Evolutionary conservation across 2,888 invertebrate species (phyloP).

Genomic region (Drosophila neotestacea): DNA sequence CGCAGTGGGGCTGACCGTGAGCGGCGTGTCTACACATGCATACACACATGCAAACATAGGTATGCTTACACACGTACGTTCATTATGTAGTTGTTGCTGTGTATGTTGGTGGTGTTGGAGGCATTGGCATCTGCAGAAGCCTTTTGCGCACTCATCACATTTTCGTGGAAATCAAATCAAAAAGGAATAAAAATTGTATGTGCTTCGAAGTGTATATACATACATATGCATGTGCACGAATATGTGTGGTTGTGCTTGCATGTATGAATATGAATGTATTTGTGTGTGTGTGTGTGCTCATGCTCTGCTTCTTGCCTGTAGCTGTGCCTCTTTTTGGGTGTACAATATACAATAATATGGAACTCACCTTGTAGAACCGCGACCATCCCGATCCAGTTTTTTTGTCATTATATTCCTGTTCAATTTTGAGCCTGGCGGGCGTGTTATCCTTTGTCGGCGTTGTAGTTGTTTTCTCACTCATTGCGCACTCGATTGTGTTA

Average conservation of each 20-base stretch:
- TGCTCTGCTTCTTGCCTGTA: constrained; percentile 34
- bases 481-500: constrained; percentile 43
- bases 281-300: constrained; percentile 11
- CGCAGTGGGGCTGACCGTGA: constrained; percentile 67
- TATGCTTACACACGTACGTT: constrained; percentile 19
- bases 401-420: constrained; percentile 67
- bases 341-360: constrained; percentile 20
- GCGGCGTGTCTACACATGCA: constrained; percentile 49
- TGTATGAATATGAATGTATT: constrained; percentile 6
- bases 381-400: constrained; percentile 57
- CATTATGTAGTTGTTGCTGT: constrained; percentile 21
- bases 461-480: constrained; percentile 61
- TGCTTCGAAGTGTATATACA: constrained; percentile 14
- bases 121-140: constrained; percentile 74
- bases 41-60: not conserved
- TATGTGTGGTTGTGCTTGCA: constrained; percentile 14
- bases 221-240: constrained; percentile 1
- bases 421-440: constrained; percentile 62
- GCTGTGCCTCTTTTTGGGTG: constrained; percentile 37
- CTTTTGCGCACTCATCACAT: constrained; percentile 82
- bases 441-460: constrained; percentile 52
- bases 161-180: constrained; percentile 82
- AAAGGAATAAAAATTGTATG: constrained; percentile 70
- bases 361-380: constrained; percentile 62
- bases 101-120: constrained; percentile 52